phyloP scores from a whole-genome alignment of 2,113 vertebrate species.

The Peromyscus californicus region DNA sequence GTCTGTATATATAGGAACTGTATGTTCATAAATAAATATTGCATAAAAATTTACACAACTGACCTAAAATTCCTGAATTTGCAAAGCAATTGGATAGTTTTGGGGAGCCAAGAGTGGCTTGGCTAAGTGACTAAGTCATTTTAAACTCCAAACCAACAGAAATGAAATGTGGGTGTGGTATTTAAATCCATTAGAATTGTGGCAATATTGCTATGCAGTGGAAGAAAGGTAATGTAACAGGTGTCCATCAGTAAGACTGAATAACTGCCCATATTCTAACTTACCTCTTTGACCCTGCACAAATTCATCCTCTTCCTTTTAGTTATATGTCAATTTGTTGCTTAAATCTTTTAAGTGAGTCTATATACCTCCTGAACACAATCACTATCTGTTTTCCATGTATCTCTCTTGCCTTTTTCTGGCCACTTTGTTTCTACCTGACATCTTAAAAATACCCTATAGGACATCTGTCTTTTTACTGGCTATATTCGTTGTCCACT shows the following conservation, averaged over 20 bases:
- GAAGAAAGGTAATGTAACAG: background rate
- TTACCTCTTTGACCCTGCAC: background rate
- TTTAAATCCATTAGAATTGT: background rate
- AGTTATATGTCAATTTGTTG: background rate
- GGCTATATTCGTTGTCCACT: background rate
- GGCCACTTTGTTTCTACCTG: background rate
- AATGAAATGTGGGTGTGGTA: background rate
- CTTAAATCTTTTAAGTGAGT: background rate
- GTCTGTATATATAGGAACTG: conserved; percentile 23
- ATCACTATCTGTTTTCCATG: background rate
- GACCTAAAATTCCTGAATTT: background rate
- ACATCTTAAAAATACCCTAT: background rate
- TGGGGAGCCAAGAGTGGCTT: background rate
- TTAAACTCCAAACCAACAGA: background rate
- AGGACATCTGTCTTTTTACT: background rate
- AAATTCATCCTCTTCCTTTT: background rate
- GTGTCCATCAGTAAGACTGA: background rate
- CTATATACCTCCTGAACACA: background rate
- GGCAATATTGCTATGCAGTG: background rate
- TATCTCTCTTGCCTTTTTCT: background rate
- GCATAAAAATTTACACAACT: background rate
- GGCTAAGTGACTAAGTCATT: background rate
- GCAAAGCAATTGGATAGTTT: background rate
- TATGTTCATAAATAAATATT: background rate
- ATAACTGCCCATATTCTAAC: background rate